Evolutionary conservation across 2,113 vertebrate genomes (phyloP).

Genomic region (Phyllostomus discolor): DNA sequence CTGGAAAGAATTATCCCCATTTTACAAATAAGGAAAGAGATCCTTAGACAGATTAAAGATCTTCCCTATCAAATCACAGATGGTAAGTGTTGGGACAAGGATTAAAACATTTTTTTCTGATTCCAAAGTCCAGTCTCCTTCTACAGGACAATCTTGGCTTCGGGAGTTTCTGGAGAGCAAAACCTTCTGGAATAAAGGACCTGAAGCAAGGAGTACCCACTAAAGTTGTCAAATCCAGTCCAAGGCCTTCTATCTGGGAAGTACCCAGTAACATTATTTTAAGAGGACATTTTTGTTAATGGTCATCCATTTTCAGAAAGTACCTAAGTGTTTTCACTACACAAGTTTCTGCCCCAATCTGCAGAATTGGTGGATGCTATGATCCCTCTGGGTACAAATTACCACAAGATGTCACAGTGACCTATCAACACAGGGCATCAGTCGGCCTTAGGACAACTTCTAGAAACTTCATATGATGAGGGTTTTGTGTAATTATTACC

Average conservation of each 20-base stretch:
- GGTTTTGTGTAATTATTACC: neutral
- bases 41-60: neutral
- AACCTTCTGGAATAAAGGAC: neutral
- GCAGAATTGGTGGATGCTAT: neutral
- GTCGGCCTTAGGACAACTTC: neutral
- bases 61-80: neutral
- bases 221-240: neutral
- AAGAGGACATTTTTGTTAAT: neutral
- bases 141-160: neutral
- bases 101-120: neutral
- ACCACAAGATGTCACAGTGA: neutral
- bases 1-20: neutral
- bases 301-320: neutral
- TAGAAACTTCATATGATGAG: neutral
- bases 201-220: neutral
- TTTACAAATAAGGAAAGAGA: neutral
- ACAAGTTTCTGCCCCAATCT: neutral
- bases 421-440: neutral
- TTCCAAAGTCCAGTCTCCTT: neutral
- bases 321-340: neutral
- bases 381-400: neutral
- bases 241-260: neutral
- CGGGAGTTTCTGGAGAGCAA: neutral
- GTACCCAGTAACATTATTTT: neutral
- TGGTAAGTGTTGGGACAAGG: neutral